Percentiles rank a stretch among this genome's conserved stretches.
Conservation (phyloP, 2,113 vertebrate species). For the Electrona antarctica region DNA sequence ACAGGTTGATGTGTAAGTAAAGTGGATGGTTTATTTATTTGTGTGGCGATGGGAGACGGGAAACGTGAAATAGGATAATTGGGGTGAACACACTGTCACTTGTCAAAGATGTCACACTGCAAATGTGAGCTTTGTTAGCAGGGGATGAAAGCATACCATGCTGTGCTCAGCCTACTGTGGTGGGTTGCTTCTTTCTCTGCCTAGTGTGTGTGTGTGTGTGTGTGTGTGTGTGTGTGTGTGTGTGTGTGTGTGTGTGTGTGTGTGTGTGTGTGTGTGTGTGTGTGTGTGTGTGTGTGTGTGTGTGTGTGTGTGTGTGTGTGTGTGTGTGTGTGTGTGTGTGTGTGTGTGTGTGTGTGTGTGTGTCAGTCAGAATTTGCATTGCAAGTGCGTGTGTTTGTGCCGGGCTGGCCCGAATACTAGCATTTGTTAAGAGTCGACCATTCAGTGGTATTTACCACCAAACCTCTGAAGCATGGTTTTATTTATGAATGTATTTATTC, state of each 20-base stretch:
- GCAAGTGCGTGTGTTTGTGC: too few species aligned
- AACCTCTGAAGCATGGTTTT: too few species aligned
- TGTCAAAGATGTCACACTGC: conserved; percentile 53
- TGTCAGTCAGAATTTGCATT: too few species aligned
- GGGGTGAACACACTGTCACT: conserved; percentile 54
- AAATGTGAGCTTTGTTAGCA: conserved; percentile 54
- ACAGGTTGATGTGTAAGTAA: background rate
- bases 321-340: background rate
- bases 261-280: background rate
- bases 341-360: conserved; percentile 3
- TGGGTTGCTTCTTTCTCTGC: background rate
- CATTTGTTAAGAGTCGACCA: too few species aligned
- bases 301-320: background rate
- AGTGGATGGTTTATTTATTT: conserved; percentile 37
- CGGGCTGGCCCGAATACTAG: too few species aligned
- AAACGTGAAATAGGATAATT: conserved; percentile 55
- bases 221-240: background rate
- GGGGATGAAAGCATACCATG: conserved; percentile 39
- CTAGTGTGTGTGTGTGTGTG: conserved; percentile 2
- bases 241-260: conserved; percentile 13
- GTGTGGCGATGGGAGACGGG: conserved; percentile 10
- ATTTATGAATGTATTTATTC: too few species aligned
- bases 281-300: background rate
- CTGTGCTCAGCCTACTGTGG: conserved; percentile 36
- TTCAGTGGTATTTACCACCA: too few species aligned